Evolutionary conservation across 1,140 invertebrate species (phyloP).

Genomic region (Kradibia gibbosae): DNA sequence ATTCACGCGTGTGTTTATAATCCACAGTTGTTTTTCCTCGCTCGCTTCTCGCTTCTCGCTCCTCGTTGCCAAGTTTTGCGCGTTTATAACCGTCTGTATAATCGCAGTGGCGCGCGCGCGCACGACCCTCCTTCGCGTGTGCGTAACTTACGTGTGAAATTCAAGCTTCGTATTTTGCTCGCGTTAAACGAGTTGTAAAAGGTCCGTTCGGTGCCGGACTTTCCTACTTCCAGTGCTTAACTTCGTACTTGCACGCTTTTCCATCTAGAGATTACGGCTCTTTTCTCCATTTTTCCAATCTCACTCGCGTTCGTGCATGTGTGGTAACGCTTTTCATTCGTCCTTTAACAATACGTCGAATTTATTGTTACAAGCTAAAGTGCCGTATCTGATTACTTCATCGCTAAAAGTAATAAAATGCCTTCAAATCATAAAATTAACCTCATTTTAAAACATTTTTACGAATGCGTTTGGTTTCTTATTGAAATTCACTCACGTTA

Average conservation of each 20-base stretch:
- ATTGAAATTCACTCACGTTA: neutral
- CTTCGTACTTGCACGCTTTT: neutral
- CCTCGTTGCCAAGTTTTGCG: conserved; percentile 22
- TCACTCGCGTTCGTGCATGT: neutral
- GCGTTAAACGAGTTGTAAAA: neutral
- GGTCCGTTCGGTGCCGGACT: neutral
- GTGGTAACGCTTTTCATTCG: no score
- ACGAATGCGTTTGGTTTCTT: neutral
- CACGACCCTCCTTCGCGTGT: no score
- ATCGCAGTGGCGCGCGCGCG: no score
- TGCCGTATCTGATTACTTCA: neutral
- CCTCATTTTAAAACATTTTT: neutral
- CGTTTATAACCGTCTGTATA: no score
- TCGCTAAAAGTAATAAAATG: neutral
- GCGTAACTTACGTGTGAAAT: neutral
- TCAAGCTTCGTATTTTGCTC: neutral
- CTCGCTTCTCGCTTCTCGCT: conserved; percentile 10
- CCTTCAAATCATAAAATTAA: conserved; percentile 5
- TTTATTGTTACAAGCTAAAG: no score
- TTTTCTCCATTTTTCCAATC: neutral
- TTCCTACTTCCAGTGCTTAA: neutral
- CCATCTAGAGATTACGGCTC: neutral
- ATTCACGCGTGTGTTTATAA: conserved; percentile 11
- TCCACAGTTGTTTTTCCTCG: no score
- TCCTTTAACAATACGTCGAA: no score